A percentile compares a stretch with the other conserved stretches of the same genome.
Evolutionary conservation across 2,113 vertebrate species (phyloP).

Genomic region (Lophius piscatorius): DNA sequence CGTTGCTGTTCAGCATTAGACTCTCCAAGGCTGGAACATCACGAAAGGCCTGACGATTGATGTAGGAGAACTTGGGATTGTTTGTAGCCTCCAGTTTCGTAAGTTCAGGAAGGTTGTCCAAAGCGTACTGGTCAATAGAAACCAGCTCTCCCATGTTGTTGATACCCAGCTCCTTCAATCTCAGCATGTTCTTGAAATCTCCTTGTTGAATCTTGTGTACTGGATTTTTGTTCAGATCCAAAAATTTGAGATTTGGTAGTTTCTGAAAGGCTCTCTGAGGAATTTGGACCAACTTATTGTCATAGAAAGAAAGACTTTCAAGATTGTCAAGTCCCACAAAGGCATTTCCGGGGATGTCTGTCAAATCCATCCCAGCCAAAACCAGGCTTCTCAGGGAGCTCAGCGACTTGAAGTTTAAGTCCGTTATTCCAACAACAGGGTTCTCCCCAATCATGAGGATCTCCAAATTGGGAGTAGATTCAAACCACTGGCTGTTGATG

Average conservation of each 20-base stretch:
- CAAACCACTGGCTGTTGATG: conserved; percentile 96
- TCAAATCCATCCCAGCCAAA: conserved; percentile 97
- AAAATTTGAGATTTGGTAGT: conserved; percentile 94
- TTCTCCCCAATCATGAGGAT: conserved; percentile 99
- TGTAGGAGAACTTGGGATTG: conserved; percentile 94
- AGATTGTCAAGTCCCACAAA: conserved; percentile 95
- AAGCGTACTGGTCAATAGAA: conserved; percentile 89
- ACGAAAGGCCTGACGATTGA: conserved; percentile 90
- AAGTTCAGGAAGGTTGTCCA: conserved; percentile 96
- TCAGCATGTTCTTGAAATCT: conserved; percentile 95
- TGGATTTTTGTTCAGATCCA: conserved; percentile 98
- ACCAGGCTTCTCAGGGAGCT: conserved; percentile 92
- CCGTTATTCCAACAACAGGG: conserved; percentile 91
- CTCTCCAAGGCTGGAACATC: conserved; percentile 95
- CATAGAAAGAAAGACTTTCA: conserved; percentile 97
- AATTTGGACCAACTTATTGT: conserved; percentile 90
- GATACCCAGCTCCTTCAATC: conserved; percentile 93
- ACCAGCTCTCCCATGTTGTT: conserved; percentile 98
- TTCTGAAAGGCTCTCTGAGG: conserved; percentile 95
- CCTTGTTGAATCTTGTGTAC: conserved; percentile 95
- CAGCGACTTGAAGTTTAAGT: conserved; percentile 95
- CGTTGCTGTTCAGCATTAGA: conserved; percentile 97
- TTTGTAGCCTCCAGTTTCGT: conserved; percentile 97
- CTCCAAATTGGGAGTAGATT: conserved; percentile 93
- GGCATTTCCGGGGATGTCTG: conserved; percentile 93